Base-by-base conservation (phyloP, 2,797 vertebrate genomes). In the Buceros bicornis region DNA sequence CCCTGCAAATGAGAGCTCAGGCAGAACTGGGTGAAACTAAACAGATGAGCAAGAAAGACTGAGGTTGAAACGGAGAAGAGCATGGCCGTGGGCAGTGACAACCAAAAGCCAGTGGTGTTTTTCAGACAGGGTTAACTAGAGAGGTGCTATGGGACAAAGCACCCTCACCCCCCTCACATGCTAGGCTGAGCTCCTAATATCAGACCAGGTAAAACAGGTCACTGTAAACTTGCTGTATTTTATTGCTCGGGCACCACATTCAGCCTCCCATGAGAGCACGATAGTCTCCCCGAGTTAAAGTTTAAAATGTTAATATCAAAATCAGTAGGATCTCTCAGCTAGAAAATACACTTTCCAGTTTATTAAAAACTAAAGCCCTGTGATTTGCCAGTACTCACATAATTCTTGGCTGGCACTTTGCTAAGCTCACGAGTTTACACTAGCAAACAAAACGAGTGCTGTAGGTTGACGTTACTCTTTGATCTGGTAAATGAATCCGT, bases 401-500 rank as follows among this genome's bases (percentile, higher is more conserved):
- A 94, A 97, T 78, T 96, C 66, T 91, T 94, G 82, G 79, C 93
- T 92, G 94, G 94, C 86, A 94, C 70, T 93, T 91, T 60, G 83
- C 94, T 93, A 84, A 96, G 61, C 87, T 87, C 87, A 67, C 18
- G 65, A 96, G 89, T 97, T 97, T 97, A 93, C 74, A 82, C 74
- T 76, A 95, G 89, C 92, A 97, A 98, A 97, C 80, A 87, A 97
- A 97, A 72, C 33, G 51, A 93, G 53, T 70, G 76, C 29, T 93
- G 90, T 60, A 97, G 95, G 82, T 60, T 96, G 93, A 97, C 97
- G 79, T 70, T 79, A 90, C 58, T 96, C 94, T 98, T 98, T 97
- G 97, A 98, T 98, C 96, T 93, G 89, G 90, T 97, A 97, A 98
- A 97, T 94, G 97, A 97, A 97, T 71, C 93, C 82, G 65, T 37